Evolutionary conservation across 2,888 invertebrate species (phyloP), one percentile per base, ranked within the genome.

Genomic region (Drosophila pseudotalamancana): DNA sequence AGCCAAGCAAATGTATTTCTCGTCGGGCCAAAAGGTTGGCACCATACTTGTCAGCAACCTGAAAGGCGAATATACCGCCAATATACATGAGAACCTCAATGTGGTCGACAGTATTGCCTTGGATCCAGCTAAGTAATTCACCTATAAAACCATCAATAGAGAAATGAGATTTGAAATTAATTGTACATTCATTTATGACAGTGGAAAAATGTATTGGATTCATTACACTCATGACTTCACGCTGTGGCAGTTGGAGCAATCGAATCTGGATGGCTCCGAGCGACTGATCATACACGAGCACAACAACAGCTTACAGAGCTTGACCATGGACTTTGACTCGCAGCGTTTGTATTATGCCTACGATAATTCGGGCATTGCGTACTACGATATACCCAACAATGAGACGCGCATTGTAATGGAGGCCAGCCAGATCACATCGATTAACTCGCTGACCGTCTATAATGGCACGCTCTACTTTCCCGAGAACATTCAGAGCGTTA

Each of bases 311-410:
- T 75, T 91, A 72, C 74, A 92, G 93, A 95, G 95, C 88, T 88
- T 96, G 79, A 92, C 93, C 11, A 90, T 95, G 85, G 95, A 96
- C 89, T 90, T 92, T 59, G 92, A 92, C 19, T 90, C 91, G 1
- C 91, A 93, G 65, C 92, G 94, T 1, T 90, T 97, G 55, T 97
- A 96, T 92, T 97, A 96, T 94, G 93, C 95, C 2, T 94, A 94
- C 16, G 89, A 89, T 29, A 81, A 92, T 39, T 92, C 93, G 6
- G 92, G 93, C 37, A 93, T 93, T 43, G 93, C 95, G 82, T 95
- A 93, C 89, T 92, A 93, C 64, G 93, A 94, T 78, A 89, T 95
- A 25, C 84, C 77, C 16, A 89, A 87, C 1, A 91, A 91, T 39
- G 88, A 85, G 23, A 80, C 90, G 2, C 75, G 85, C 4, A 74